Evolutionary conservation across 2,113 vertebrate genomes (phyloP), one percentile per base, ranked within the genome.

Genomic region (Daboia siamensis): DNA sequence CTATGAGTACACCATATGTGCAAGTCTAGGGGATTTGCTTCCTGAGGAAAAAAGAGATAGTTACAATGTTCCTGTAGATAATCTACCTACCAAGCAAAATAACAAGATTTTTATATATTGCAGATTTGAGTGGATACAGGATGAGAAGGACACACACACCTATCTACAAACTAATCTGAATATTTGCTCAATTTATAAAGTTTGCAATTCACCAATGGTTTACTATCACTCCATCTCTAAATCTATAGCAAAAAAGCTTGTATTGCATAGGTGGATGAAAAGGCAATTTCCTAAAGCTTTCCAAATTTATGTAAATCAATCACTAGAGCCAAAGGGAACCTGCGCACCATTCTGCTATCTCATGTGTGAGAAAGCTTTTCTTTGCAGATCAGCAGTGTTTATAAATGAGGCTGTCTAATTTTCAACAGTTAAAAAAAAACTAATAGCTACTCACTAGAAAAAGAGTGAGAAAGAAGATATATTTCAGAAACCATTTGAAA

Each of bases 321-420:
- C 96, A 96, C 95, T 93, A 91, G 95, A 96, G 93, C 94, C 3
- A 57, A 97, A 93, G 90, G 84, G 95, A 96, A 57, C 89, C 92
- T 88, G 88, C 39, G 91, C 44, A 93, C 17, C 61, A 15, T 12
- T 95, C 94, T 87, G 93, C 87, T 93, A 4, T 94, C 92, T 94
- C 95, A 24, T 59, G 44, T 52, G 92, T n/a, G 13, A 26, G 61
- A 94, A 95, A 88, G 39, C 87, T 93, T 85, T 90, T 94, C 39
- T 93, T 94, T 95, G 94, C 86, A 91, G 91, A 93, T 91, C 85
- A 91, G 57, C 44, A 94, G 8, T 92, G 54, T 33, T 94, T 94
- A 91, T 94, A 90, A 96, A 93, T 26, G 46, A 15, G 61, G 52
- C 0, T 33, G 13, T 94, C 57, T n/a, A 69, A 89, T 89, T 55